Evolutionary conservation across 2,113 vertebrate genomes (phyloP).

Genomic region (Etheostoma spectabile): DNA sequence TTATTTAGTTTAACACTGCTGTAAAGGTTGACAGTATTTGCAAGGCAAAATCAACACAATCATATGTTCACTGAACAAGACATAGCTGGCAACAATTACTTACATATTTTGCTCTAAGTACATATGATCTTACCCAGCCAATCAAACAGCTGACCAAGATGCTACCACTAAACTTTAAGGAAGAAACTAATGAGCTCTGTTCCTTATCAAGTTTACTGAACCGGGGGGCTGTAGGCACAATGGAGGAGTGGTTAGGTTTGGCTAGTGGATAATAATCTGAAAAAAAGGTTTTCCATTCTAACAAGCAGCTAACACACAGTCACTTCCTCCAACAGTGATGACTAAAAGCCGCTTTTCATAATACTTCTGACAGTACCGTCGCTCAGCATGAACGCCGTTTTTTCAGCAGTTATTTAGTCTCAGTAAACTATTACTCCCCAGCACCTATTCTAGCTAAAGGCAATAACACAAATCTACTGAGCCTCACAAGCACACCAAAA

Average conservation of each 20-base stretch:
- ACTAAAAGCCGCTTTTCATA: slow-evolving; percentile 54
- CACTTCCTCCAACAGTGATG: slow-evolving; percentile 62
- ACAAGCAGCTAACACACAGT: slow-evolving; percentile 4
- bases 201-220: slow-evolving; percentile 45
- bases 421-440: neutral
- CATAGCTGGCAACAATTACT: slow-evolving; percentile 36
- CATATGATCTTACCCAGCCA: slow-evolving; percentile 2
- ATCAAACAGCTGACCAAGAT: slow-evolving; percentile 31
- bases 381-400: slow-evolving; percentile 31
- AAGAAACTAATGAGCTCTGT: slow-evolving; percentile 60
- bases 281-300: slow-evolving; percentile 32
- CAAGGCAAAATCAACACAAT: slow-evolving; percentile 14
- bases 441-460: neutral
- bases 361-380: slow-evolving; percentile 3
- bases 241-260: slow-evolving; percentile 36
- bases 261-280: slow-evolving; percentile 6
- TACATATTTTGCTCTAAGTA: slow-evolving; percentile 32
- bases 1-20: neutral
- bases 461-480: neutral
- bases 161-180: slow-evolving; percentile 34
- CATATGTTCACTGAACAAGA: slow-evolving; percentile 9
- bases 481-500: neutral
- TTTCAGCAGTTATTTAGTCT: slow-evolving; percentile 35
- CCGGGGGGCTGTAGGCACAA: slow-evolving; percentile 7
- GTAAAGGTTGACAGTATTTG: neutral